Base-by-base conservation (phyloP, 2,888 invertebrate genomes). In the Dendrolimus pini region DNA sequence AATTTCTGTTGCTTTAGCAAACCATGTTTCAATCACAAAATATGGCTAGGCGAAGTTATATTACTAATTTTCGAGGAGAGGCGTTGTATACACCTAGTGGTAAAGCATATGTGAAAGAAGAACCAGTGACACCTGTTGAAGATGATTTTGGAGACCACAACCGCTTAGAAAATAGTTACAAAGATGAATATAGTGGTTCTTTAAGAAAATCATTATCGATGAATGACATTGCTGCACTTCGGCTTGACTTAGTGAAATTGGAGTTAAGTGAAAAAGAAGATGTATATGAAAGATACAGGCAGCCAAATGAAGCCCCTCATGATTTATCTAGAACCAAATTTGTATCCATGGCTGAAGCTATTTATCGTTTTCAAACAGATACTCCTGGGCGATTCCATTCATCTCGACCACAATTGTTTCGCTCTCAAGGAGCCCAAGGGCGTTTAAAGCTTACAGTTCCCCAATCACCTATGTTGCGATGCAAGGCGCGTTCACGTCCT, bases 271-370 rank as follows among this genome's bases (percentile, higher is more conserved):
- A 75, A 42, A 71, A 65, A 55, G 72, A 77, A 57, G 74, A 77
- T 55, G 63, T 66, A 52, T 69, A 76, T 58, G 68, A 73, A 55
- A 78, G 75, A 61, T 74, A 77, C 59, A 74, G 77, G 52, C 75
- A 74, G 52, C 74, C 74, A 53, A 71, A 72, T 12, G 75, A 68
- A 52, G 71, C 68, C n/a, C 69, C 72, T 10, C 70, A 75, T 41
- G 81, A 83, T 52, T 62, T 80, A n/a, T 83, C 85, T 0, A 82
- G 66, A 73, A 82, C 74, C 1, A 91, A 88, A 65, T 93, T 91
- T 71, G 87, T 92, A n/a, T 91, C 93, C 1, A 85, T 93, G 86
- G 93, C 93, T 8, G 93, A 93, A 74, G 87, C 90, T 57, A 83
- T 93, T 58, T 88, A 88, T 61, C 91, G 91, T 61, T 93, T 85